Base-by-base conservation (phyloP, 2,113 vertebrate genomes). In the Hemibagrus wyckioides region DNA sequence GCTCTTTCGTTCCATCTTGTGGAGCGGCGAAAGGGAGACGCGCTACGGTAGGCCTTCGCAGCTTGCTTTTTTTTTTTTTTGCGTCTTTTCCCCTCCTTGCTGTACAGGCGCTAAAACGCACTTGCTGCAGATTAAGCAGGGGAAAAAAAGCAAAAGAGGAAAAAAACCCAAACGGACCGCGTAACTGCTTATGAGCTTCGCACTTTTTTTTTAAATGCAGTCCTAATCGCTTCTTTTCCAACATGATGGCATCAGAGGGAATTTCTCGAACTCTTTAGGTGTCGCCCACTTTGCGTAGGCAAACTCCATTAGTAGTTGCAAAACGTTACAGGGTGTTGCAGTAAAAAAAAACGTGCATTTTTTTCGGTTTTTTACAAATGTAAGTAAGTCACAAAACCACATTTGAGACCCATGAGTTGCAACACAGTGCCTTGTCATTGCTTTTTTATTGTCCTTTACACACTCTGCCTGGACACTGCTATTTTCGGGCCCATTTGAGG, bases 1-100 rank as follows among this genome's bases (percentile, higher is more conserved):
- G 90, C 91, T 90, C 91, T 95, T 93, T 91, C 93, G 92, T 92
- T 95, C 95, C 95, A 96, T 96, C 93, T 95, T 95, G 94, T 89
- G 93, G 81, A 93, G 85, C 86, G 85, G 90, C 77, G 90, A 89
- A 77, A 86, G 90, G 88, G 92, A 85, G 89, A 88, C 90, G 73
- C 90, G 85, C 84, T 86, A 91, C 48, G 82, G 86, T 85, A 90
- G 90, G 92, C 89, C 91, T 91, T 71, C 30, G 48, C 86, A 84
- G 80, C 82, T 90, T 85, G 87, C 90, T 63, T 81, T 86, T n/a
- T n/a, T n/a, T n/a, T n/a, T n/a, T n/a, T n/a, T 39, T 59, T 33
- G 54, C 54, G 36, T 41, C 33, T 59, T 30, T 84, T 48, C 83
- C 90, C 88, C 90, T 90, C 79, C 86, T 88, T 80, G 79, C 89